phyloP scores from a whole-genome alignment of 2,888 invertebrate species.

The Tetragonisca angustula region DNA sequence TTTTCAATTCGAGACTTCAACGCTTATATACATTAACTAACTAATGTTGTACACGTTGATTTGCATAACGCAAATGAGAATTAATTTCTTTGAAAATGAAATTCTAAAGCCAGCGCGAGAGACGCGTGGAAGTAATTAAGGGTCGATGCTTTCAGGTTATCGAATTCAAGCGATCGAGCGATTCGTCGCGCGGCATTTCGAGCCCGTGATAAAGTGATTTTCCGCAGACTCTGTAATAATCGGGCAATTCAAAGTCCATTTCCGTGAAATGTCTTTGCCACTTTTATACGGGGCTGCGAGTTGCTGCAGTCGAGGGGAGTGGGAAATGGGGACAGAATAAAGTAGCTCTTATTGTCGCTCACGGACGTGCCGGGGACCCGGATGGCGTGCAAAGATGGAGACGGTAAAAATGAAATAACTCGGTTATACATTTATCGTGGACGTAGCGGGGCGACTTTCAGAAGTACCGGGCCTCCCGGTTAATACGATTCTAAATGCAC shows the following conservation, averaged over 20 bases:
- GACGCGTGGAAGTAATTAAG: not conserved
- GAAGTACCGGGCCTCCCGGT: slow-evolving; percentile 38
- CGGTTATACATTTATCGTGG: slow-evolving; percentile 68
- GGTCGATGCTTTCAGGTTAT: not conserved
- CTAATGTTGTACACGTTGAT: too few species aligned
- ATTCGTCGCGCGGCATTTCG: slow-evolving; percentile 3
- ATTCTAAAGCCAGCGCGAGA: not conserved
- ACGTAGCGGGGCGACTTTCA: slow-evolving; percentile 31
- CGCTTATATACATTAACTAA: too few species aligned
- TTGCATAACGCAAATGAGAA: too few species aligned
- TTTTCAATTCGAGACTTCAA: too few species aligned
- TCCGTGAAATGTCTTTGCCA: slow-evolving; percentile 66
- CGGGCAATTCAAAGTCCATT: slow-evolving; percentile 80
- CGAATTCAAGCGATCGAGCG: not conserved
- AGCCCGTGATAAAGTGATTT: slow-evolving; percentile 54
- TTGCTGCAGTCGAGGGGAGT: slow-evolving; percentile 9
- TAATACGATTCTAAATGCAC: slow-evolving; percentile 75
- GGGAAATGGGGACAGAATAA: slow-evolving; percentile 55
- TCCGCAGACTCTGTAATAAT: slow-evolving; percentile 67
- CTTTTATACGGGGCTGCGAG: slow-evolving; percentile 35
- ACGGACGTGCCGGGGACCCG: slow-evolving; percentile 56
- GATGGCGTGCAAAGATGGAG: slow-evolving; percentile 21
- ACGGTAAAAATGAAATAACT: slow-evolving; percentile 64
- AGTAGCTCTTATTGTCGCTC: slow-evolving; percentile 66
- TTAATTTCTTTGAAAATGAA: too few species aligned